Evolutionary conservation across 2,797 vertebrate species (phyloP), one percentile per base, ranked within the genome.

Genomic region (Sus cebifrons): DNA sequence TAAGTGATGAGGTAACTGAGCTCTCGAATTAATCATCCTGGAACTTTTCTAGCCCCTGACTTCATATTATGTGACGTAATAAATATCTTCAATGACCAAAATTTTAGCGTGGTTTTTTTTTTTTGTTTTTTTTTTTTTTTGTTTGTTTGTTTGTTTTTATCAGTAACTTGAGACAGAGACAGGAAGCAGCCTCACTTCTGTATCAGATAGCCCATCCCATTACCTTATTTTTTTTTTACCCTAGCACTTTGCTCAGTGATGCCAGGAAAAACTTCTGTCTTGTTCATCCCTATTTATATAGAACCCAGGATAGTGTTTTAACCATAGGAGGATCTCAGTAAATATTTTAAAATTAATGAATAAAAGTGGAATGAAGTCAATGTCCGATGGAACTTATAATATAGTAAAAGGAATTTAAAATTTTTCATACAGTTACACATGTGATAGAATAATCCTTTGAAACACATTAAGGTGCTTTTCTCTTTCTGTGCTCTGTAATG

Each of bases 271-370:
- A 67, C n/a, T 27, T 49, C 23, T 68, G 12, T 60, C 20, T 68
- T 23, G 0, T 75, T n/a, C 8, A 23, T 49, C 18, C 32, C 27
- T 73, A 8, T 71, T 13, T n/a, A 78, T 49, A 52, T 2, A 84
- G 25, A 17, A 70, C 4, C 16, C 10, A 10, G 62, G 23, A 32
- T 6, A 68, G 27, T 23, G 70, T 10, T 70, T 89, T 70, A n/a
- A 49, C 9, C 36, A 29, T 27, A 16, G 1, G 4, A 36, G 36
- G 4, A 54, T 29, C 29, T 91, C 54, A 71, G 54, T 86, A 79
- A 58, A 78, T 68, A 70, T 8, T 77, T 83, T 87, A 25, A 44
- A 94, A 67, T 83, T 86, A 88, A 83, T 49, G 23, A 91, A 64
- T 74, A 93, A 90, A 52, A 81, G 20, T 81, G 18, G 84, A 58